Evolutionary conservation across 2,797 vertebrate genomes (phyloP).

Genomic region (Nannoperca obscura): DNA sequence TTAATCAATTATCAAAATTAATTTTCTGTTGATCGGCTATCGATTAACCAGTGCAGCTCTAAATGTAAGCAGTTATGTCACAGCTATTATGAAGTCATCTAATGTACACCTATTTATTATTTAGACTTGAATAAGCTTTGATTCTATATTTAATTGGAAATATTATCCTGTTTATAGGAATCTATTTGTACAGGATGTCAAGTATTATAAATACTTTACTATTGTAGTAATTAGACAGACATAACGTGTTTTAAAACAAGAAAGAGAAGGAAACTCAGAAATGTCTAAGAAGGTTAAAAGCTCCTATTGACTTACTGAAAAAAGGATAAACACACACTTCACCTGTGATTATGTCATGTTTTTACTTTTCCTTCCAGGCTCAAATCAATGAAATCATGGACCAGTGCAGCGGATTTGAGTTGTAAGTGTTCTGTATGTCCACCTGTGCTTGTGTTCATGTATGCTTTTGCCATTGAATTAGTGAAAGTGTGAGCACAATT

Average conservation of each 20-base stretch:
- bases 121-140: not conserved
- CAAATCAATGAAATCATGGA: conserved; percentile 97
- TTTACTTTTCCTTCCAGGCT: conserved; percentile 79
- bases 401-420: conserved; percentile 96
- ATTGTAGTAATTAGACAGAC: not conserved
- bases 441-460: not conserved
- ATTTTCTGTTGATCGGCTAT: not conserved
- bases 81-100: not conserved
- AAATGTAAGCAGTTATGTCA: not conserved
- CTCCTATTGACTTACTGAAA: not conserved
- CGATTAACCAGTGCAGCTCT: no score
- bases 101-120: not conserved
- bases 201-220: not conserved
- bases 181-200: not conserved
- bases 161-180: not conserved
- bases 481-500: not conserved
- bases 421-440: conserved; percentile 88
- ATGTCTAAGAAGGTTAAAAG: not conserved
- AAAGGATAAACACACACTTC: not conserved
- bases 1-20: not conserved
- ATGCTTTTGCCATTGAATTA: not conserved
- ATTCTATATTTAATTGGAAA: not conserved
- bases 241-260: not conserved
- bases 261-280: not conserved
- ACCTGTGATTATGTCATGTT: not conserved